Percentiles rank a stretch among this genome's conserved stretches.
Evolutionary conservation across 2,113 vertebrate species (phyloP).

Genomic region (Corythornis cristatus): DNA sequence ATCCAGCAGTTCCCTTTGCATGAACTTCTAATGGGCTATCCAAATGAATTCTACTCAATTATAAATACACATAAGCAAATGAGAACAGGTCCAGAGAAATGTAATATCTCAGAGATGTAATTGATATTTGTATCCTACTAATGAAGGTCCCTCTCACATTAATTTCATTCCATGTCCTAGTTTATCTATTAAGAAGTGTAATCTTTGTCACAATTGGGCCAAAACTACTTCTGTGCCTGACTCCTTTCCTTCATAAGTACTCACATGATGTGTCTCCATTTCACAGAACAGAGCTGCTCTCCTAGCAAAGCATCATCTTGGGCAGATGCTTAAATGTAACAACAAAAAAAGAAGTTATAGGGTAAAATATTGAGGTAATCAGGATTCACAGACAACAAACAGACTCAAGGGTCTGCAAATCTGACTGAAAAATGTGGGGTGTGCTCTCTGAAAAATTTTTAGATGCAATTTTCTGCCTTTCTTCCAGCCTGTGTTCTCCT

Average conservation of each 20-base stretch:
- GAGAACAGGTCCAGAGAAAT: background rate
- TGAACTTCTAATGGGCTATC: background rate
- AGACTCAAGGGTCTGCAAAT: background rate
- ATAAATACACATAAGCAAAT: background rate
- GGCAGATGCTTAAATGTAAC: background rate
- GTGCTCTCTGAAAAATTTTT: background rate
- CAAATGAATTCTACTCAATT: background rate
- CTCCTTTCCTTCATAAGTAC: background rate
- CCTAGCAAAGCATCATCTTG: background rate
- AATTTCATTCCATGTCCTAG: background rate
- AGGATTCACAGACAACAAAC: background rate
- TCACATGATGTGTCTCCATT: background rate
- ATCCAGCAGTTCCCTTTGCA: background rate
- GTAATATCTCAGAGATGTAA: background rate
- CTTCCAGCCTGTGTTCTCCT: background rate
- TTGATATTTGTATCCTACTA: background rate
- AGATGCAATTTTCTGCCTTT: background rate
- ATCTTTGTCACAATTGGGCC: background rate
- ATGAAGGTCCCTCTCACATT: background rate
- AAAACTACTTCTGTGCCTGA: background rate
- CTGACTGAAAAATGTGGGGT: background rate
- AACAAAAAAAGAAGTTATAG: background rate
- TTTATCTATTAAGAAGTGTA: background rate
- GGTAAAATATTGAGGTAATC: background rate
- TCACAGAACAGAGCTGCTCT: background rate